Evolutionary conservation across 2,113 vertebrate species (phyloP).

Genomic region (Speoplatyrhinus poulsoni): DNA sequence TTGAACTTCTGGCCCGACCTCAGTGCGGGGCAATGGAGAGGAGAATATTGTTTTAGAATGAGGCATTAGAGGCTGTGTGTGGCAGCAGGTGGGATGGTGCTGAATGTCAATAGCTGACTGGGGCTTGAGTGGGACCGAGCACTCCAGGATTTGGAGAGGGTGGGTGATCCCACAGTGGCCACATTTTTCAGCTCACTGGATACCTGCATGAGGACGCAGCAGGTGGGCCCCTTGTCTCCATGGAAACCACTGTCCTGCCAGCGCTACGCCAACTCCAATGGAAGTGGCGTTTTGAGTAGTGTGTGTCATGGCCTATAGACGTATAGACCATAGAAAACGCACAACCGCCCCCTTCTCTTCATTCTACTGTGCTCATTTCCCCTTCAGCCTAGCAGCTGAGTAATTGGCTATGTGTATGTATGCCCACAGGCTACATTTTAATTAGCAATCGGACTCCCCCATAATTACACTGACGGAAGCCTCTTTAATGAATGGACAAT

Average conservation of each 20-base stretch:
- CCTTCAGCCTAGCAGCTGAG: conserved; percentile 58
- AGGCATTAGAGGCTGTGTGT: conserved; percentile 10
- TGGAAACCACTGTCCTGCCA: conserved; percentile 52
- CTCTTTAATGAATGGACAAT: conserved; percentile 78
- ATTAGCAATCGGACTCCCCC: conserved; percentile 75
- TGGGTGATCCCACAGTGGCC: conserved; percentile 37
- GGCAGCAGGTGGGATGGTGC: background rate
- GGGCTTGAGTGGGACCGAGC: conserved; percentile 15
- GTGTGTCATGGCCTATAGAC: conserved; percentile 40
- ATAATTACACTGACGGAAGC: conserved; percentile 75
- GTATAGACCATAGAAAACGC: no score
- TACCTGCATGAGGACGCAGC: conserved; percentile 56
- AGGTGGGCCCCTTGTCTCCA: conserved; percentile 59
- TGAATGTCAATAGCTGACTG: conserved; percentile 20
- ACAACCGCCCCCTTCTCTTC: conserved; percentile 12
- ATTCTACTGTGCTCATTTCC: conserved; percentile 30
- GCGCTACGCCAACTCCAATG: conserved; percentile 17
- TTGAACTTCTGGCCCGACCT: conserved; percentile 25
- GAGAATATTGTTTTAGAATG: conserved; percentile 34
- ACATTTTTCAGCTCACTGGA: conserved; percentile 61
- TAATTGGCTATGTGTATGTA: conserved; percentile 71
- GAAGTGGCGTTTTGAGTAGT: background rate
- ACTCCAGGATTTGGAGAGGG: conserved; percentile 30
- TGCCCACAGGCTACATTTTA: conserved; percentile 78
- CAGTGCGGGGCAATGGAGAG: conserved; percentile 22